phyloP scores from a whole-genome alignment of 30 jellyfish, hydroid and myxozoan genomes.

The Hydra vulgaris region DNA sequence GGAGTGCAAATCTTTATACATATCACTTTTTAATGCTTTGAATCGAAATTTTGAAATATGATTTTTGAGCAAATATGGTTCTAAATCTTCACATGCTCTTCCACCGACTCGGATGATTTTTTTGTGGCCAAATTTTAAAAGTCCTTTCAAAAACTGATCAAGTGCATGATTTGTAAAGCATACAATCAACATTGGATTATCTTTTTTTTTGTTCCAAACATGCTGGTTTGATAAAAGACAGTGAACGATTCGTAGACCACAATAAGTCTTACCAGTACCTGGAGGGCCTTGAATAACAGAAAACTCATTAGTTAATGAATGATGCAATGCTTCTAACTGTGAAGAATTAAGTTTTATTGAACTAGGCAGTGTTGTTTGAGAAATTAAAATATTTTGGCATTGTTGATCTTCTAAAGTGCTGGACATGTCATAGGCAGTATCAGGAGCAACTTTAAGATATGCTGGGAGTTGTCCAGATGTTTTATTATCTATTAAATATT shows the following conservation, averaged over 20 bases:
- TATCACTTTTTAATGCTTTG: neutral
- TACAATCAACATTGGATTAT: constrained; percentile 50
- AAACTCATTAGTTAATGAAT: constrained; percentile 15
- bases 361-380: neutral
- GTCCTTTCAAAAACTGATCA: constrained; percentile 60
- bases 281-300: constrained; percentile 86
- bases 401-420: constrained; percentile 5
- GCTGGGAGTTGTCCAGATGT: constrained; percentile 20
- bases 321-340: constrained; percentile 20
- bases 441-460: constrained; percentile 11
- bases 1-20: neutral
- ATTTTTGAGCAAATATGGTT: constrained; percentile 22
- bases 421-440: neutral
- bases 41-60: constrained; percentile 2
- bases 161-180: constrained; percentile 83
- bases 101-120: constrained; percentile 62
- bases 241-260: constrained; percentile 48
- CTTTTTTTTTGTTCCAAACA: constrained; percentile 5
- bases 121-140: constrained; percentile 41
- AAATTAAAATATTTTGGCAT: neutral
- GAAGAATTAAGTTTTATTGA: constrained; percentile 11
- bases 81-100: constrained; percentile 42
- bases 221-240: constrained; percentile 33
- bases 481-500: constrained; percentile 26
- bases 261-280: constrained; percentile 80